phyloP scores from a whole-genome alignment of 2,888 invertebrate species.

The Lacanobia oleracea region DNA sequence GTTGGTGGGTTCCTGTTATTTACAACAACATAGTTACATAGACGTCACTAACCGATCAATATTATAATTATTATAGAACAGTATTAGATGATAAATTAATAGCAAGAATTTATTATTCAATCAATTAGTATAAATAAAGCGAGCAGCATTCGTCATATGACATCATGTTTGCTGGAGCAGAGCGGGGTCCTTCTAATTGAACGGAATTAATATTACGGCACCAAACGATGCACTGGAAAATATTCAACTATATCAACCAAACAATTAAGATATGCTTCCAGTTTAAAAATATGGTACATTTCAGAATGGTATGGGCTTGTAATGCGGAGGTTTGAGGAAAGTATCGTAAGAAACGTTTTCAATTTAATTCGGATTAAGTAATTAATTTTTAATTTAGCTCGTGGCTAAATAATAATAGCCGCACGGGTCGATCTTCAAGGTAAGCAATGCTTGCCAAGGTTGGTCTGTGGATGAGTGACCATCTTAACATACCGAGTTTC shows the following conservation, averaged over 20 bases:
- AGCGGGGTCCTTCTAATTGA: slow-evolving; percentile 71
- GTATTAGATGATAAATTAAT: slow-evolving; percentile 22
- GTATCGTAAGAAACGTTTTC: too few relatives aligned
- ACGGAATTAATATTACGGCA: slow-evolving; percentile 67
- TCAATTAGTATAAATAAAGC: slow-evolving; percentile 53
- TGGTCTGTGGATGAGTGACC: too few relatives aligned
- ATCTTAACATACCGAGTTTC: too few relatives aligned
- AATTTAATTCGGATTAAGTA: too few relatives aligned
- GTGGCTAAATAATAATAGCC: too few relatives aligned
- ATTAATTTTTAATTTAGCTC: too few relatives aligned
- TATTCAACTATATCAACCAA: neutral
- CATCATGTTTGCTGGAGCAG: slow-evolving; percentile 73
- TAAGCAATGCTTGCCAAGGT: too few relatives aligned
- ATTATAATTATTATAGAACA: slow-evolving; percentile 12
- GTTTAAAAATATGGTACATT: neutral
- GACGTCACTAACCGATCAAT: neutral
- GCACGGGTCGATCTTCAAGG: too few relatives aligned
- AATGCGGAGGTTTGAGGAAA: too few relatives aligned
- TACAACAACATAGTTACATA: neutral
- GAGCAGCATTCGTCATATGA: slow-evolving; percentile 69
- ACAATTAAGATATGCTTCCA: neutral
- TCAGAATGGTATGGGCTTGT: too few relatives aligned
- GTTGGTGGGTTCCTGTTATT: neutral
- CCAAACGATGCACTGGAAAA: slow-evolving; percentile 38
- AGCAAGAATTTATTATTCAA: slow-evolving; percentile 33